Evolutionary conservation across 2,797 vertebrate species (phyloP), one percentile per base, ranked within the genome.

Genomic region (Thripadectes ignobilis): DNA sequence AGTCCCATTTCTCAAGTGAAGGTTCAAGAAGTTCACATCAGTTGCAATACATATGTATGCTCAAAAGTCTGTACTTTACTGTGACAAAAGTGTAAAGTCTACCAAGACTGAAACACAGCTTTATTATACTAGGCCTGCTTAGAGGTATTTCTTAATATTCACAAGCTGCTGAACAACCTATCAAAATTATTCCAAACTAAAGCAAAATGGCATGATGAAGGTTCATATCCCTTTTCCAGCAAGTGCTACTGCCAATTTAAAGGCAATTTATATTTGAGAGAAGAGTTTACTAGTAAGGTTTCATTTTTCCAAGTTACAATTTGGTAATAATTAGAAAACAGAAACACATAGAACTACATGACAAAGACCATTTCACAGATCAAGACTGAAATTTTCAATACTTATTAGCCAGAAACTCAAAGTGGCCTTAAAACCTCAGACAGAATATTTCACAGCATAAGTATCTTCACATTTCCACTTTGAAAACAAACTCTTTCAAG

Each of bases 191-290:
- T 75, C 30, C 15, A 41, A 90, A 67, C n/a, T n/a, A 63, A 71
- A 78, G 17, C 6, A 84, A 78, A 72, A 72, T 2, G 23, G 4
- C 5, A 65, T 2, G 2, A 38, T 4, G 0, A 1, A n/a, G 18
- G 8, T 43, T 32, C 22, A n/a, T 6, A n/a, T 26, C 11, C 12
- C 13, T 81, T 68, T 80, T 72, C 30, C 17, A 41, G 12, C 38
- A 58, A 22, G 14, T 23, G 23, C 57, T 43, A 79, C 8, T 32
- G 20, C 8, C 10, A 45, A 20, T 55, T 89, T 82, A 29, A 51
- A 57, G 12, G 12, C 1, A 30, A n/a, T 54, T 66, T 55, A 55
- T 23, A 41, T 77, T 46, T 11, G 59, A 48, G 17, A 65, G 13
- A 77, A 71, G 7, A 46, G 2, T 45, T n/a, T 17, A 30, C 14